Base-by-base conservation (phyloP, 2,797 vertebrate genomes). In the Ceryle rudis region DNA sequence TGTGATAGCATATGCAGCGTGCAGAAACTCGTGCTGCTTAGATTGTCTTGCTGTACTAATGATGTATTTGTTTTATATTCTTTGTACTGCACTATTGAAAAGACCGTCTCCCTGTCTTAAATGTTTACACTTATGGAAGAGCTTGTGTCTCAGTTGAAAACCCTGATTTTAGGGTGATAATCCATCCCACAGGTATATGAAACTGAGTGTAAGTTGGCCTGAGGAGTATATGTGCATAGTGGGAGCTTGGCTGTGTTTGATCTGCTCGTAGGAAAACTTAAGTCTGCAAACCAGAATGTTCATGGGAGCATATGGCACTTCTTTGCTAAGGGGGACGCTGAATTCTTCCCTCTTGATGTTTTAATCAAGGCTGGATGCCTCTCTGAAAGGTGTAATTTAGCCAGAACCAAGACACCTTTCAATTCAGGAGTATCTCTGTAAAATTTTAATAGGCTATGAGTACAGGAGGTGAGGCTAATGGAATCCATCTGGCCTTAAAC, bases 401-500 rank as follows among this genome's bases (percentile, higher is more conserved):
- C 25, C 51, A 86, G 58, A 84, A 47, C 70, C 82, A 26, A 57
- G 57, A 19, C 33, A 54, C 17, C 29, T 29, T 73, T 84, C 58
- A 47, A 18, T 86, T 86, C 35, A 73, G 41, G 51, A 46, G 4
- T 18, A 54, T 52, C 42, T 49, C 29, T 86, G 46, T 84, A 80
- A 89, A 87, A 80, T 82, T 93, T 13, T 71, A 70, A 5, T 82
- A 15, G 73, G 46, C 16, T 90, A 6, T 7, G 86, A 79, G 78
- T 52, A 44, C n/a, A 89, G 23, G 64, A 89, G 83, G 52, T 77
- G 64, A 95, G 39, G 46, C 42, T 92, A 41, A 84, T 94, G 90
- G 66, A 84, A 75, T 62, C 88, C 90, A 89, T 84, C 90, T 94
- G 90, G 71, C 71, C 52, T 90, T 60, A 73, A 77, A 61, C 81